Conservation (phyloP, 2,888 invertebrate genomes). For the Tipula helvola region DNA sequence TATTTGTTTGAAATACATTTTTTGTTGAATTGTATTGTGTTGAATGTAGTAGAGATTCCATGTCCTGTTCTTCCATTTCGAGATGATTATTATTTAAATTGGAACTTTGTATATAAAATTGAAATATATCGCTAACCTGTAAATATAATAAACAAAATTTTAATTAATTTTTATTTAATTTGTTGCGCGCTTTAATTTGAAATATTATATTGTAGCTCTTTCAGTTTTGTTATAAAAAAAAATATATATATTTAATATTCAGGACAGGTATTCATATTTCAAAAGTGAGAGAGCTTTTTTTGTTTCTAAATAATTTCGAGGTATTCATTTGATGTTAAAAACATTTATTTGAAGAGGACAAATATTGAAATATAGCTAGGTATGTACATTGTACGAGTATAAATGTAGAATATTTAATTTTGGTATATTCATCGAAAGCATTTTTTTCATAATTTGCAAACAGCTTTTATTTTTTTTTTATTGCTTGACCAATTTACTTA, state of each 20-base stretch:
- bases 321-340: background rate
- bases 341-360: background rate
- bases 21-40: background rate
- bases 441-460: too few species aligned
- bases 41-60: constrained; percentile 6
- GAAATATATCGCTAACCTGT: constrained; percentile 48
- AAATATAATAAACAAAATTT: constrained; percentile 16
- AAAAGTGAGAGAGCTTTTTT: background rate
- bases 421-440: too few species aligned
- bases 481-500: too few species aligned
- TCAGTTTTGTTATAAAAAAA: background rate
- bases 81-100: constrained; percentile 27
- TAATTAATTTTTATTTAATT: background rate
- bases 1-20: background rate
- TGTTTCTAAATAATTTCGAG: background rate
- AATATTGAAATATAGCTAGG: too few species aligned
- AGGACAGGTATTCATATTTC: background rate
- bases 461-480: too few species aligned
- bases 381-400: too few species aligned
- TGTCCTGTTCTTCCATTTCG: constrained; percentile 7
- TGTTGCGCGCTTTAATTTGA: too few species aligned
- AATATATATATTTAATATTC: background rate
- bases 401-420: too few species aligned
- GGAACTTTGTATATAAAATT: constrained; percentile 42
- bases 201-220: too few species aligned